These are phyloP conservation scores for Threskiornis aethiopicus DNA, from an alignment of 2,797 vertebrate species.

Conservation along the genomic window DNA sequence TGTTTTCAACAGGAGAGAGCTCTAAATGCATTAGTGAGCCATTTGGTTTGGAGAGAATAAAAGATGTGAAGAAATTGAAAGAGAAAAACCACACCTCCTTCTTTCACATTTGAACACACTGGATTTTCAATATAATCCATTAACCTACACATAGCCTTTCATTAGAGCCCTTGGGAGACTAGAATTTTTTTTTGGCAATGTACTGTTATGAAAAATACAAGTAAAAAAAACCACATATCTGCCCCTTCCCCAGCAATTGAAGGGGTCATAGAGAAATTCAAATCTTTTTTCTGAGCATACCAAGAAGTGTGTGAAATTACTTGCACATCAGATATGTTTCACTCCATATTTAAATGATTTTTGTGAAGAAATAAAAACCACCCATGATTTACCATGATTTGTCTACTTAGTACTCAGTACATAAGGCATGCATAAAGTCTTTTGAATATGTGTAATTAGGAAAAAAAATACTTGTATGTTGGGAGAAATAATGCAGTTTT, in stretches of 20 bases:
- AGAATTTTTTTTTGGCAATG: slow-evolving; percentile 54
- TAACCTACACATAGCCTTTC: slow-evolving; percentile 44
- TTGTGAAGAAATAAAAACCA: neutral
- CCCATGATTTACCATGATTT: neutral
- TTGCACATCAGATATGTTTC: neutral
- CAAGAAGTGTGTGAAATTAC: neutral
- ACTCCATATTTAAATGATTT: neutral
- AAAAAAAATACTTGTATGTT: neutral
- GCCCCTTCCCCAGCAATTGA: neutral
- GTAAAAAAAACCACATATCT: neutral
- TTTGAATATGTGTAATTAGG: neutral
- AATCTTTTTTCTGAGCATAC: neutral
- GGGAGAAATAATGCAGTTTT: neutral
- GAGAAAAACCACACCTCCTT: neutral
- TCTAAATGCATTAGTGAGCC: slow-evolving; percentile 33
- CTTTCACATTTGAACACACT: slow-evolving; percentile 20
- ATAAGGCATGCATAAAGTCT: neutral
- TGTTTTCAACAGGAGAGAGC: slow-evolving; percentile 8
- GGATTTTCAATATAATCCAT: slow-evolving; percentile 59
- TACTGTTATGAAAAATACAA: slow-evolving; percentile 33
- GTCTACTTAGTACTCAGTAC: neutral
- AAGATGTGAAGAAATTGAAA: slow-evolving; percentile 26
- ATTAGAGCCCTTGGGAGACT: slow-evolving; percentile 48
- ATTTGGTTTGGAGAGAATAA: slow-evolving; percentile 22
- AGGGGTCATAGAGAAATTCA: neutral